A percentile compares a stretch with the other conserved stretches of the same genome.
Evolutionary conservation across 2,113 vertebrate genomes (phyloP).

Genomic region (Nibea albiflora): DNA sequence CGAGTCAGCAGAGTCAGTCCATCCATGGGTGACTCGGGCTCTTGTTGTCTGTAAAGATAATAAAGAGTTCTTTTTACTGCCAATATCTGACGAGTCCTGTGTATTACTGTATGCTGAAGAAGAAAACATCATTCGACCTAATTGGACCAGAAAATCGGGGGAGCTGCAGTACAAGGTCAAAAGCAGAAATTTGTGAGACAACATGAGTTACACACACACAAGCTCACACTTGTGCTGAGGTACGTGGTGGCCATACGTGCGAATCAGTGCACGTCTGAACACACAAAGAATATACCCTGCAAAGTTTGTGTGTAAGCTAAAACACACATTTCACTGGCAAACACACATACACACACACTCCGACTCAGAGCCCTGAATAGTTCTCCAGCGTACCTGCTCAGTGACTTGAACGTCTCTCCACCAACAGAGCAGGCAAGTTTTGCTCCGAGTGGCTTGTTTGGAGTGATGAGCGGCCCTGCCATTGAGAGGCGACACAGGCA

Average conservation of each 20-base stretch:
- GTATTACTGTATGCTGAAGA: too few relatives aligned
- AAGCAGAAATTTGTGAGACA: too few relatives aligned
- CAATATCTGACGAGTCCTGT: too few relatives aligned
- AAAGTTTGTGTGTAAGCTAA: conserved; percentile 11
- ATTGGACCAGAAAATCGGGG: too few relatives aligned
- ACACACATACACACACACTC: conserved; percentile 8
- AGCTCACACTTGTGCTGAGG: conserved; percentile 5
- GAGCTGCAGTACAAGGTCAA: too few relatives aligned
- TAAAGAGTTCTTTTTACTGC: too few relatives aligned
- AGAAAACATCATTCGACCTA: too few relatives aligned
- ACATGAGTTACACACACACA: conserved; percentile 19
- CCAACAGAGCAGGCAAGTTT: conserved; percentile 53
- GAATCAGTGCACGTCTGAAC: conserved; percentile 18
- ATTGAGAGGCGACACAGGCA: conserved; percentile 49
- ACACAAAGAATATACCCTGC: conserved; percentile 6
- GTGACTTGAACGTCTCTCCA: conserved; percentile 54
- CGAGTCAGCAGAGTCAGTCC: too few relatives aligned
- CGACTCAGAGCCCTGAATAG: conserved; percentile 27
- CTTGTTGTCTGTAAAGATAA: too few relatives aligned
- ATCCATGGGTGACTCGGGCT: too few relatives aligned
- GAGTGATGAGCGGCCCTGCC: conserved; percentile 62
- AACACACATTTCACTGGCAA: conserved; percentile 35
- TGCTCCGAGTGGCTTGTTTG: conserved; percentile 57
- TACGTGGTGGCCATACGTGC: not conserved
- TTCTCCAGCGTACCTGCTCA: conserved; percentile 66